phyloP scores from a whole-genome alignment of 2,797 vertebrate species.

The Dendrocincla tyrannina region DNA sequence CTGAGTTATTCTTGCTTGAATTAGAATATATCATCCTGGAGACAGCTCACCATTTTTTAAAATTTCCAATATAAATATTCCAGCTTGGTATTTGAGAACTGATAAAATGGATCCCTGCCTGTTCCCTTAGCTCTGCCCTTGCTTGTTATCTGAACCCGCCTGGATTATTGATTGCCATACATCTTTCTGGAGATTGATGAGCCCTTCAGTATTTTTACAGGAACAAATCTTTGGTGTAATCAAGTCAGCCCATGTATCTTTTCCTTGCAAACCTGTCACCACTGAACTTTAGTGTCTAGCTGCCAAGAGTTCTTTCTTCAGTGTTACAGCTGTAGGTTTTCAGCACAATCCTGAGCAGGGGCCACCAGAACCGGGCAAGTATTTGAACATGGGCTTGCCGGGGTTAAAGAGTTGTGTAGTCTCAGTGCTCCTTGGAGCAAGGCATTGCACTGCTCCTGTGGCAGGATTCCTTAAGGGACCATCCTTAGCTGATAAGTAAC shows the following conservation, averaged over 20 bases:
- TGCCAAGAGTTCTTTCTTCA: background rate
- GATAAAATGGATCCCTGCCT: background rate
- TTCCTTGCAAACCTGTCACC: background rate
- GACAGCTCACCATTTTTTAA: background rate
- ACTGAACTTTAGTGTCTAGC: background rate
- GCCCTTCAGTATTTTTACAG: background rate
- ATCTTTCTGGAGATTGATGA: background rate
- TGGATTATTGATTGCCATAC: background rate
- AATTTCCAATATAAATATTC: background rate
- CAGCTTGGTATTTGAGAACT: background rate
- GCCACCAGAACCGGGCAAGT: background rate
- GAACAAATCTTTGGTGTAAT: constrained; percentile 4
- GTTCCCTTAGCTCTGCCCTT: background rate
- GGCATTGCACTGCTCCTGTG: background rate
- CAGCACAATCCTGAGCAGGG: background rate
- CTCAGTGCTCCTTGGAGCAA: background rate
- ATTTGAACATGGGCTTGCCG: rapidly evolving
- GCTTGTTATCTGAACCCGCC: background rate
- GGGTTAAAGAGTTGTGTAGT: background rate
- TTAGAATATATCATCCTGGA: background rate
- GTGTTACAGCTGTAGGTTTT: rapidly evolving
- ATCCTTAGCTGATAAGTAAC: background rate
- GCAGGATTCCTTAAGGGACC: background rate
- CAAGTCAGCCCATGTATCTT: background rate
- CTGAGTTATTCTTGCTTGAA: background rate